Percentiles rank a stretch among this genome's conserved stretches.
These are phyloP conservation scores for Hestina assimilis DNA, from an alignment of 1,140 invertebrate species.

Conservation along the genomic window DNA sequence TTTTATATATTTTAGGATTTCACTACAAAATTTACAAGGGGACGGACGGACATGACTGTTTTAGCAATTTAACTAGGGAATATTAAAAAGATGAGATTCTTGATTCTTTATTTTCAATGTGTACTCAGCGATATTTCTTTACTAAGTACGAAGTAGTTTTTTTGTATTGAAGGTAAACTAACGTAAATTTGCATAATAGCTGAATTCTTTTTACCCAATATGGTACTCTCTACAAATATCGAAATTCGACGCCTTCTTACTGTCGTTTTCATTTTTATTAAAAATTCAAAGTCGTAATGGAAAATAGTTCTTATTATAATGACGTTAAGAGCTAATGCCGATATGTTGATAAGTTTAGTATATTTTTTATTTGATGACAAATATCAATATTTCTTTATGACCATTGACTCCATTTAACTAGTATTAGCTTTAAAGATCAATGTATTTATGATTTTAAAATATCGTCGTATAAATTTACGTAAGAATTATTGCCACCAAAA, in stretches of 20 bases:
- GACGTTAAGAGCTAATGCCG: background rate
- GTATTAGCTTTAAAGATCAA: background rate
- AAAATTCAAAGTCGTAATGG: background rate
- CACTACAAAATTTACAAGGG: too few relatives aligned
- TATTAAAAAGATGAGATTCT: too few relatives aligned
- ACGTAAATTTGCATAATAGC: too few relatives aligned
- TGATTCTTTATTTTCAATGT: too few relatives aligned
- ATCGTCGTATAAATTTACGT: too few relatives aligned
- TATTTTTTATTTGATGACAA: slow-evolving; percentile 1
- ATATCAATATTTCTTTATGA: slow-evolving; percentile 4
- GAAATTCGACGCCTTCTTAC: slow-evolving; percentile 25
- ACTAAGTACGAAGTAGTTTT: too few relatives aligned
- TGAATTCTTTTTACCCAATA: slow-evolving; percentile 3
- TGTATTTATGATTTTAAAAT: background rate
- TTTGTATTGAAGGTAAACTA: too few relatives aligned
- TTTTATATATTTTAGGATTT: too few relatives aligned
- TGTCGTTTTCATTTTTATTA: background rate
- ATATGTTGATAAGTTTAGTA: background rate
- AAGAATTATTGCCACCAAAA: too few relatives aligned
- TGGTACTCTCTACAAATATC: slow-evolving; percentile 35
- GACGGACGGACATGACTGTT: too few relatives aligned
- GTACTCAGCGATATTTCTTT: too few relatives aligned
- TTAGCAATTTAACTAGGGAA: too few relatives aligned
- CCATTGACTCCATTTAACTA: background rate
- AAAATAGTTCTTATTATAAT: background rate